Evolutionary conservation across 2,797 vertebrate species (phyloP).

Genomic region (Lithobates sylvaticus): DNA sequence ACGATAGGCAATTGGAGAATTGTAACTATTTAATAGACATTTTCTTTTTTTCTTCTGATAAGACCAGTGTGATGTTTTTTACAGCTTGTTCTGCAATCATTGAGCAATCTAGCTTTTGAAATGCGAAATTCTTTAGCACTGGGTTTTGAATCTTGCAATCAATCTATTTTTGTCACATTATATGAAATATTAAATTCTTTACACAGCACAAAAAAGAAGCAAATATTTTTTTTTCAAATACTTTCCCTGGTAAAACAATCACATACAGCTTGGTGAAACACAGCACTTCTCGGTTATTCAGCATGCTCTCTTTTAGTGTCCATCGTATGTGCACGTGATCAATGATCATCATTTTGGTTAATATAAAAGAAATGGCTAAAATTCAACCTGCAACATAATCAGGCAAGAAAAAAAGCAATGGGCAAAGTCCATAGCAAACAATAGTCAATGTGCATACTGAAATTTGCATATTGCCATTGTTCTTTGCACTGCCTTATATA

Average conservation of each 20-base stretch:
- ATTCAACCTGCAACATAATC: background rate
- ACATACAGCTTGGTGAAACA: constrained; percentile 6
- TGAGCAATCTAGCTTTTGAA: constrained; percentile 12
- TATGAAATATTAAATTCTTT: background rate
- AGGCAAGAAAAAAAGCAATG: background rate
- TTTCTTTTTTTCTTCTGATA: background rate
- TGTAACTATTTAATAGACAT: background rate
- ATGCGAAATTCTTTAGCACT: constrained; percentile 3
- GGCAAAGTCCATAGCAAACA: too few species aligned
- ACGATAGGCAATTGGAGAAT: background rate
- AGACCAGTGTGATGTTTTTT: background rate
- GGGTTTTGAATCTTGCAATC: background rate
- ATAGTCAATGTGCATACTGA: too few species aligned
- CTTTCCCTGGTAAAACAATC: background rate
- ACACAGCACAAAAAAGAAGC: background rate
- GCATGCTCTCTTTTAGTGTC: background rate
- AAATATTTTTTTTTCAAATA: background rate
- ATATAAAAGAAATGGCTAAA: background rate
- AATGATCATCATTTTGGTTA: background rate
- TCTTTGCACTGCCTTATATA: too few species aligned
- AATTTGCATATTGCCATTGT: too few species aligned
- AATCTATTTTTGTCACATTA: constrained; percentile 7
- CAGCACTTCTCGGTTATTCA: background rate
- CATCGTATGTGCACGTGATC: background rate
- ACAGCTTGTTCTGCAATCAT: background rate